Evolutionary conservation across 1,140 invertebrate species (phyloP).

Genomic region (Ericerus pela): DNA sequence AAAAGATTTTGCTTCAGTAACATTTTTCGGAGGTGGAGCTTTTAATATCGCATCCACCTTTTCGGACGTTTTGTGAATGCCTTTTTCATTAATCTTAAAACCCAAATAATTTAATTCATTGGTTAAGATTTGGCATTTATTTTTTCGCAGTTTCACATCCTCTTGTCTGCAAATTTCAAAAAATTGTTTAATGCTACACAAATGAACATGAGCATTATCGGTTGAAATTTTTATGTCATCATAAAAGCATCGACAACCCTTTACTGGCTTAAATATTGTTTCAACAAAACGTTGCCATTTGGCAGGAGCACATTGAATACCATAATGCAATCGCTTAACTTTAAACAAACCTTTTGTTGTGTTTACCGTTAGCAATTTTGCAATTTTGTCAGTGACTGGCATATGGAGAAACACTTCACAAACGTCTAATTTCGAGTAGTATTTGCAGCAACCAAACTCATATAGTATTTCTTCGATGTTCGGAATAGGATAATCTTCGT

Average conservation of each 20-base stretch:
- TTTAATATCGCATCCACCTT: slow-evolving; percentile 29
- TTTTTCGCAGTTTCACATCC: slow-evolving; percentile 4
- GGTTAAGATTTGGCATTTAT: slow-evolving; percentile 16
- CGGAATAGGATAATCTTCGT: slow-evolving; percentile 18
- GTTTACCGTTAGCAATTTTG: slow-evolving; percentile 24
- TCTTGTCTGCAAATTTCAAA: slow-evolving; percentile 10
- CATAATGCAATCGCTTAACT: slow-evolving; percentile 27
- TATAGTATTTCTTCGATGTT: slow-evolving; percentile 17
- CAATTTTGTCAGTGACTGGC: slow-evolving; percentile 23
- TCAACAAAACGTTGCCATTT: slow-evolving; percentile 28
- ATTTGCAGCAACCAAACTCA: slow-evolving; percentile 20
- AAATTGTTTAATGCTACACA: slow-evolving; percentile 6
- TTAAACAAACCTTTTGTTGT: slow-evolving; percentile 26
- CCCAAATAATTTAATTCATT: slow-evolving; percentile 15
- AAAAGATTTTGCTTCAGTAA: slow-evolving; percentile 23
- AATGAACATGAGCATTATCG: neutral
- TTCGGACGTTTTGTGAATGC: slow-evolving; percentile 13
- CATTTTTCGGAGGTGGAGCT: slow-evolving; percentile 25
- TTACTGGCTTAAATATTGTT: slow-evolving; percentile 5
- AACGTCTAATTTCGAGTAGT: slow-evolving; percentile 25
- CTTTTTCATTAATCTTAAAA: slow-evolving; percentile 13
- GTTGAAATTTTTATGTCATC: slow-evolving; percentile 18
- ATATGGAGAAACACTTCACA: slow-evolving; percentile 26
- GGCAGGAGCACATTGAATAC: slow-evolving; percentile 23
- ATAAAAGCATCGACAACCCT: slow-evolving; percentile 13